These are phyloP conservation scores for Pinna nobilis DNA, from an alignment of 1,140 invertebrate genomes.

Conservation along the genomic window DNA sequence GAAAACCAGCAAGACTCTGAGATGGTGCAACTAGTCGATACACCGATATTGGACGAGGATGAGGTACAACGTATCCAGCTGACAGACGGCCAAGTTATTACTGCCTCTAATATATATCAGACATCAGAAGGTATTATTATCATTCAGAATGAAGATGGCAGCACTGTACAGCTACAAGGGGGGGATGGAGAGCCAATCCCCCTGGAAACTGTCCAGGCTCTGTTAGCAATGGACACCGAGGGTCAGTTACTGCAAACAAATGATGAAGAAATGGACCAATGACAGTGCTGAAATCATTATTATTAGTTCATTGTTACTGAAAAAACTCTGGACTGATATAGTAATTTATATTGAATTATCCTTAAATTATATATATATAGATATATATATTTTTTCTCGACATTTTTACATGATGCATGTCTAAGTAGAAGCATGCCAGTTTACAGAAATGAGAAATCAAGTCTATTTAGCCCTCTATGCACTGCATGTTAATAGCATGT, in stretches of 20 bases:
- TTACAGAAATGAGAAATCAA: too few species aligned
- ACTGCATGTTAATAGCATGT: too few species aligned
- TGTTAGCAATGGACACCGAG: constrained; percentile 63
- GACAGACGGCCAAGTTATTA: constrained; percentile 29
- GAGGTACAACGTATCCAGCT: constrained; percentile 5
- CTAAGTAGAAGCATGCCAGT: too few species aligned
- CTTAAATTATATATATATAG: too few species aligned
- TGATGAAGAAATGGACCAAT: background rate
- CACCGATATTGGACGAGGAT: background rate
- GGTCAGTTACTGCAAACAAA: constrained; percentile 42
- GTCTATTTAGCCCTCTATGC: too few species aligned
- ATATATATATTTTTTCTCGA: too few species aligned
- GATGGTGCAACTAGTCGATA: constrained; percentile 32
- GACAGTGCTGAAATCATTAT: too few species aligned
- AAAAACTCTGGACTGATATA: too few species aligned
- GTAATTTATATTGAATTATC: too few species aligned
- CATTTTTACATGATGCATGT: too few species aligned
- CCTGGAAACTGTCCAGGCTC: constrained; percentile 70
- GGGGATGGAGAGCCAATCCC: constrained; percentile 63
- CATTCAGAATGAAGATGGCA: constrained; percentile 66
- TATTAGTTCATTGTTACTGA: too few species aligned
- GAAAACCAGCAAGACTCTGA: background rate
- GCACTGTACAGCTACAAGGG: constrained; percentile 67
- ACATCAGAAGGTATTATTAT: constrained; percentile 67
- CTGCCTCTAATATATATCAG: constrained; percentile 61